These are phyloP conservation scores for Ceramica pisi DNA, from an alignment of 2,888 invertebrate genomes.

Conservation along the genomic window DNA sequence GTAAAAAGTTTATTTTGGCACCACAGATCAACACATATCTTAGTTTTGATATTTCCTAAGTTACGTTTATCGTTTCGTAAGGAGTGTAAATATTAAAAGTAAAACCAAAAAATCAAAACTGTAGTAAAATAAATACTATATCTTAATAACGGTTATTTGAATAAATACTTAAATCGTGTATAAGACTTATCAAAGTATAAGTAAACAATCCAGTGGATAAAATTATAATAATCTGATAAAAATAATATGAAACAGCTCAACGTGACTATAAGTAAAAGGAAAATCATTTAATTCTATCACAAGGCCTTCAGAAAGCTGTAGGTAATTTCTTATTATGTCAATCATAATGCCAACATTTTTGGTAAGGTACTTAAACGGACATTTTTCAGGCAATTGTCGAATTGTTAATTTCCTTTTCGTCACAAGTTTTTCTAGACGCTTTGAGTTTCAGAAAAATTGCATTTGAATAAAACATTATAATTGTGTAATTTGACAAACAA, in stretches of 20 bases:
- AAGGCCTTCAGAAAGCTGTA: slow-evolving; percentile 14
- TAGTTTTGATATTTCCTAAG: too few relatives aligned
- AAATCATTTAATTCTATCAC: slow-evolving; percentile 18
- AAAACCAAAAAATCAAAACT: too few relatives aligned
- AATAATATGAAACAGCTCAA: background rate
- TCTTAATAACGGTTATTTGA: too few relatives aligned
- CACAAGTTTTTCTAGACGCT: background rate
- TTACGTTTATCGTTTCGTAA: too few relatives aligned
- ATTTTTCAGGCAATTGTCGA: background rate
- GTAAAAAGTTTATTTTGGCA: too few relatives aligned
- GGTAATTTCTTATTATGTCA: slow-evolving; percentile 28
- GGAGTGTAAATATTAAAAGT: too few relatives aligned
- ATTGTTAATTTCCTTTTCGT: background rate
- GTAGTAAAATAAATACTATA: too few relatives aligned
- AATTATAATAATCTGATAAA: background rate
- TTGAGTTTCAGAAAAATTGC: background rate
- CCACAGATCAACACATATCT: too few relatives aligned
- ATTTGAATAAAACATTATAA: too few relatives aligned
- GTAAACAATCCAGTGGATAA: background rate
- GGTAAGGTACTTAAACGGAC: background rate
- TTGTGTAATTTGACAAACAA: too few relatives aligned
- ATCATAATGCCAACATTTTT: slow-evolving; percentile 31
- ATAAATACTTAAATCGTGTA: too few relatives aligned
- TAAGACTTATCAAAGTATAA: background rate
- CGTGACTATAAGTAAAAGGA: slow-evolving; percentile 15